Evolutionary conservation across 1,140 invertebrate species (phyloP).

Genomic region (Tetramorium parvispinum): DNA sequence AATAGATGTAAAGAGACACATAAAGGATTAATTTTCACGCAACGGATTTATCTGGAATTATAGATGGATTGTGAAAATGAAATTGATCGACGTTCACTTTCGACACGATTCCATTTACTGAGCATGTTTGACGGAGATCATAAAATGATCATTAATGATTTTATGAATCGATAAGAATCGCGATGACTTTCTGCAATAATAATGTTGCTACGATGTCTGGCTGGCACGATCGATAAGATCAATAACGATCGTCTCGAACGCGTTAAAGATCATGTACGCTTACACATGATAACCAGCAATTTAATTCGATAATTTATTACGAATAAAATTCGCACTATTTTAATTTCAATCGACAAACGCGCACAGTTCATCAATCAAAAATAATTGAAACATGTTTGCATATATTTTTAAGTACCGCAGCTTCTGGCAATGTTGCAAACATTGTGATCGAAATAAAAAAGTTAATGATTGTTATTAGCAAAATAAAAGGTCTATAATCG

Average conservation of each 20-base stretch:
- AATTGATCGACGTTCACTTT: slow-evolving; percentile 58
- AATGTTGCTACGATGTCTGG: slow-evolving; percentile 65
- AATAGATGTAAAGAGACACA: neutral
- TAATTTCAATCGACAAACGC: neutral
- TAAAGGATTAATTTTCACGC: neutral
- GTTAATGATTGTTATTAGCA: neutral
- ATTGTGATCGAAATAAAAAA: neutral
- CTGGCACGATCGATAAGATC: slow-evolving; percentile 67
- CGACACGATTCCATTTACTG: slow-evolving; percentile 52
- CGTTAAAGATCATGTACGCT: slow-evolving; percentile 57
- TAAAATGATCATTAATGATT: slow-evolving; percentile 71
- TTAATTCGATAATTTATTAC: slow-evolving; percentile 15
- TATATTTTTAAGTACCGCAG: neutral
- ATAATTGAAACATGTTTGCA: neutral
- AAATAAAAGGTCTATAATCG: neutral
- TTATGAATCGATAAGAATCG: slow-evolving; percentile 72
- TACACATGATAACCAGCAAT: neutral
- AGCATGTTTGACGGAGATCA: slow-evolving; percentile 49
- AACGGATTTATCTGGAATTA: neutral
- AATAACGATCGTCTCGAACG: slow-evolving; percentile 58
- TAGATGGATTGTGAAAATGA: neutral
- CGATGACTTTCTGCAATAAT: slow-evolving; percentile 66
- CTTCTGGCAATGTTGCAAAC: neutral
- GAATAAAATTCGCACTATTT: slow-evolving; percentile 19
- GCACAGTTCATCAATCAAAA: neutral